Evolutionary conservation across 92 coral and sea anemone genomes (phyloP).

Genomic region (Paramuricea clavata): DNA sequence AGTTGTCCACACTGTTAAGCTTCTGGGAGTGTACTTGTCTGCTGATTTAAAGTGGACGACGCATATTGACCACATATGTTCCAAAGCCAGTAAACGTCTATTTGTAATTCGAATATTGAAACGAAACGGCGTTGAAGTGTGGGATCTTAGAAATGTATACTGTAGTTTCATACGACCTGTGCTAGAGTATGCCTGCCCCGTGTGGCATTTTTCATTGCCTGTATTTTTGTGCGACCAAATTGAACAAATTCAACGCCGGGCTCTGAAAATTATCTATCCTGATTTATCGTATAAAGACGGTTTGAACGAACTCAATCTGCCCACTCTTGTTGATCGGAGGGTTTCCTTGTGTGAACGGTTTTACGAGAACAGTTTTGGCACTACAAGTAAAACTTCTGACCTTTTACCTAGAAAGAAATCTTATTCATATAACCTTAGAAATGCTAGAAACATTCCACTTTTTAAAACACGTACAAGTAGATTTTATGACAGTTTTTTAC

Average conservation of each 20-base stretch:
- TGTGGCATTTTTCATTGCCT: conserved; percentile 48
- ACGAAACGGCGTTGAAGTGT: background rate
- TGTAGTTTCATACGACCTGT: conserved; percentile 20
- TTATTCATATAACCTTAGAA: background rate
- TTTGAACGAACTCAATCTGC: conserved; percentile 34
- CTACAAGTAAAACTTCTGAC: conserved; percentile 21
- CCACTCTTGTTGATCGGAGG: conserved; percentile 31
- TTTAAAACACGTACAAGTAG: conserved; percentile 40
- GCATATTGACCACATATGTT: conserved; percentile 24
- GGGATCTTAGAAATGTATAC: conserved; percentile 16
- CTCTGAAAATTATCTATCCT: background rate
- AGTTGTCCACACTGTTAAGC: background rate
- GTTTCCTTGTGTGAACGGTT: conserved; percentile 23
- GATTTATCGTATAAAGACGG: conserved; percentile 16
- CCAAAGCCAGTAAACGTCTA: conserved; percentile 8
- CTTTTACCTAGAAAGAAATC: conserved; percentile 1
- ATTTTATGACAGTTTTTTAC: conserved; percentile 25
- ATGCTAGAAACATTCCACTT: conserved; percentile 3
- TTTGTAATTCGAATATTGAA: conserved; percentile 14
- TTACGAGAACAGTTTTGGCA: conserved; percentile 6
- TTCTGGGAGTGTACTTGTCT: background rate
- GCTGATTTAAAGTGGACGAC: conserved; percentile 40
- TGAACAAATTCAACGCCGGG: conserved; percentile 29
- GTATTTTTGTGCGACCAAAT: conserved; percentile 24
- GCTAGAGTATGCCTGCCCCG: conserved; percentile 47